Evolutionary conservation across 2,888 invertebrate genomes (phyloP).

Genomic region (Elysia crispata): DNA sequence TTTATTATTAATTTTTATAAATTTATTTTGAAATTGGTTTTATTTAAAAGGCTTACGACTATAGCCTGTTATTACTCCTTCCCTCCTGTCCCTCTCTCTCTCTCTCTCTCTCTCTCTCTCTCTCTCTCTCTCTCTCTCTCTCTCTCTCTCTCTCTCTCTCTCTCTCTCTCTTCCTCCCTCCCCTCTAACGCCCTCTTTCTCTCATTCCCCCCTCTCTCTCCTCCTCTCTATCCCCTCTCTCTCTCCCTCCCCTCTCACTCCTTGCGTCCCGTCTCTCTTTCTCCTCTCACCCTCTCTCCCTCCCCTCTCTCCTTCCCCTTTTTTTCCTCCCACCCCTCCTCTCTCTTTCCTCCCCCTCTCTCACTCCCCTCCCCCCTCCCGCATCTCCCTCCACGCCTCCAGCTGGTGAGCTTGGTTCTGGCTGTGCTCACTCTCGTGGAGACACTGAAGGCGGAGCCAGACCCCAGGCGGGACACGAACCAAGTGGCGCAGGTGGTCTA

Average conservation of each 20-base stretch:
- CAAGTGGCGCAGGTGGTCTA: constrained; percentile 56
- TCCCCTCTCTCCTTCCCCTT: too few relatives aligned
- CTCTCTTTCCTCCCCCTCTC: neutral
- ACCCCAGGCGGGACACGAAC: constrained; percentile 47
- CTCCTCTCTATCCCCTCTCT: neutral
- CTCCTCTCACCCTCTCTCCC: too few relatives aligned
- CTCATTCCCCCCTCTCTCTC: neutral
- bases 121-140: neutral
- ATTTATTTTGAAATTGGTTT: neutral
- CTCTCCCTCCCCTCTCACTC: neutral
- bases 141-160: neutral
- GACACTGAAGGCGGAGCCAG: constrained; percentile 56
- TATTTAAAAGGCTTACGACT: neutral
- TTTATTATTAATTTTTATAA: neutral
- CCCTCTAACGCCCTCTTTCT: neutral
- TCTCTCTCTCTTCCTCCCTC: too few relatives aligned
- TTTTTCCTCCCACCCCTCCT: neutral
- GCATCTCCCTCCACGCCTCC: constrained; percentile 36
- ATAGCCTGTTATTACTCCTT: too few relatives aligned
- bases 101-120: neutral
- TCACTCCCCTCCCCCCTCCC: constrained; percentile 22
- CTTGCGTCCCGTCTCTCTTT: neutral
- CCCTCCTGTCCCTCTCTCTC: neutral
- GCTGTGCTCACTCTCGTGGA: constrained; percentile 60
- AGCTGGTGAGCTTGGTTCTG: constrained; percentile 62